phyloP scores from a whole-genome alignment of 1,140 invertebrate species.

The Nixonia krombeini region DNA sequence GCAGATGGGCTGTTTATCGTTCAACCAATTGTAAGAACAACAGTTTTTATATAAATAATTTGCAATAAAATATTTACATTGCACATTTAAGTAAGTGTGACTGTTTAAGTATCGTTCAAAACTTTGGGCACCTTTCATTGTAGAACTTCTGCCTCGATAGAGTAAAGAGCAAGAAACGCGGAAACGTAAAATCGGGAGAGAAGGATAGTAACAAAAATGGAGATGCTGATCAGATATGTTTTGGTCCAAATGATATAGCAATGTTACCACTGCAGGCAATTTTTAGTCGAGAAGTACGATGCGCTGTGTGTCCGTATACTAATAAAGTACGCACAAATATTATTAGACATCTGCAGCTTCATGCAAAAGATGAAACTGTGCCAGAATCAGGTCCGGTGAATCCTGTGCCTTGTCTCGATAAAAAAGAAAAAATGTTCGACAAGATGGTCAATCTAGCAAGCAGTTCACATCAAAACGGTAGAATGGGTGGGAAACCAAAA shows the following conservation, averaged over 20 bases:
- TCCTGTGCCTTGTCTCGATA: constrained; percentile 84
- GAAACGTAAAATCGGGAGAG: constrained; percentile 31
- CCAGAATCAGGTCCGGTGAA: constrained; percentile 79
- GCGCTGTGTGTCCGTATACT: constrained; percentile 77
- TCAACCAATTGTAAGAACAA: constrained; percentile 61
- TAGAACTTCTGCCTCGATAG: constrained; percentile 36
- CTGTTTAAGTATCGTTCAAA: too few relatives aligned
- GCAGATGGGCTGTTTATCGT: constrained; percentile 73
- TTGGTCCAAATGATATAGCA: constrained; percentile 75
- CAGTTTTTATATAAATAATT: too few relatives aligned
- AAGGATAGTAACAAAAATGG: constrained; percentile 39
- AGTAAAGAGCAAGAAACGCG: constrained; percentile 49
- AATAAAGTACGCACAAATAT: constrained; percentile 85
- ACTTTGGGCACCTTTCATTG: too few relatives aligned
- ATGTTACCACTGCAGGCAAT: constrained; percentile 78
- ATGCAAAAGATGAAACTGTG: constrained; percentile 75
- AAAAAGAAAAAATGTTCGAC: constrained; percentile 85
- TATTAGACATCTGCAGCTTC: constrained; percentile 79
- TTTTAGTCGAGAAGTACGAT: constrained; percentile 75
- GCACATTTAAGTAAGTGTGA: too few relatives aligned
- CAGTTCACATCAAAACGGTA: constrained; percentile 76
- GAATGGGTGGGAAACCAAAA: constrained; percentile 62
- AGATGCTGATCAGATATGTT: constrained; percentile 66
- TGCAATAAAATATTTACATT: too few relatives aligned
- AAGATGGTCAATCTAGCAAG: constrained; percentile 87